Conservation (phyloP, 2,113 vertebrate species). For the Tyto alba region DNA sequence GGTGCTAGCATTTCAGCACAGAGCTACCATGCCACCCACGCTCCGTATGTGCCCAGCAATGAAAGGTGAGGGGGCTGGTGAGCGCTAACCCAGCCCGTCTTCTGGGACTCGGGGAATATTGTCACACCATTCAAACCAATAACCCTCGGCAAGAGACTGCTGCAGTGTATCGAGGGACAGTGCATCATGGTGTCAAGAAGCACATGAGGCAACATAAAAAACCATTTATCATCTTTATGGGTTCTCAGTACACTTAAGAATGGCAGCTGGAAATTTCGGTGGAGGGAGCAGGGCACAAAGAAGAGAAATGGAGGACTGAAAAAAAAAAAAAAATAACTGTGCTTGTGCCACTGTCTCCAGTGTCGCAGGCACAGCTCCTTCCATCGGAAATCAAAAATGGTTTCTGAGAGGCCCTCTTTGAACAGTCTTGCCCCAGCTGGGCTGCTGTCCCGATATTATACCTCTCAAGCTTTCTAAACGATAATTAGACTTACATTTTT, state of each 20-base stretch:
- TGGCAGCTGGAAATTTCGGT: background rate
- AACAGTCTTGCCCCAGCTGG: background rate
- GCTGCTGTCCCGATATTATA: background rate
- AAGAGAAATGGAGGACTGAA: background rate
- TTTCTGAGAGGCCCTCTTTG: background rate
- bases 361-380: background rate
- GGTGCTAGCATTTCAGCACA: background rate
- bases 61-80: background rate
- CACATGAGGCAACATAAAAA: background rate
- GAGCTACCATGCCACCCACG: background rate
- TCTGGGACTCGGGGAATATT: background rate
- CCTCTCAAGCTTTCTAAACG: background rate
- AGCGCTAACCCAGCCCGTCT: accelerated
- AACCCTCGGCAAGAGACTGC: background rate
- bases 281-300: background rate
- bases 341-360: background rate
- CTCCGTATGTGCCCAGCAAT: accelerated
- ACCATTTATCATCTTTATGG: background rate
- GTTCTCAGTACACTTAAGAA: background rate
- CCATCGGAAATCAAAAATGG: background rate
- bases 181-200: background rate
- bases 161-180: background rate
- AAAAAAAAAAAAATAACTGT: background rate
- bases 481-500: background rate
- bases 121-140: background rate